phyloP scores from a whole-genome alignment of 64 coral and sea anemone genomes.

The Pachyseris speciosa region DNA sequence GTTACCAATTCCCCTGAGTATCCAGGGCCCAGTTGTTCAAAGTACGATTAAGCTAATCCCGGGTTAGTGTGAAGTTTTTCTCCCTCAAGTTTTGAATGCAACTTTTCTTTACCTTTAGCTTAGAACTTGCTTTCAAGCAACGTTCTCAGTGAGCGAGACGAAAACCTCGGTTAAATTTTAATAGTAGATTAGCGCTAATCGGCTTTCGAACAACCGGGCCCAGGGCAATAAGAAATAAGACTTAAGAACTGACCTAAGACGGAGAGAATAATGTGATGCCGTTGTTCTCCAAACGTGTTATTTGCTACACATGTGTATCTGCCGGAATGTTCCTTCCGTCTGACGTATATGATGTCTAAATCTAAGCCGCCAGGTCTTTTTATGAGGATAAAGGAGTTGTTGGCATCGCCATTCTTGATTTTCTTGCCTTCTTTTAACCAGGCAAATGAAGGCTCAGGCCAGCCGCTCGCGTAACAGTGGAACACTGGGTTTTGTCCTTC shows the following conservation, averaged over 20 bases:
- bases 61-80: too few species aligned
- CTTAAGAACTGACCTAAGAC: neutral
- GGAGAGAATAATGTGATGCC: neutral
- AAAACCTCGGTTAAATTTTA: too few species aligned
- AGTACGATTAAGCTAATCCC: too few species aligned
- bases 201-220: neutral
- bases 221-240: too few species aligned
- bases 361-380: neutral
- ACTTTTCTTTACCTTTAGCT: too few species aligned
- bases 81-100: too few species aligned
- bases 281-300: neutral
- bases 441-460: slow-evolving; percentile 7
- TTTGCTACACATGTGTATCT: slow-evolving; percentile 5
- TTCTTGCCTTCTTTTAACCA: neutral
- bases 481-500: neutral
- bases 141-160: too few species aligned
- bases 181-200: too few species aligned
- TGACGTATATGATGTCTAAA: neutral
- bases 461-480: slow-evolving; percentile 29
- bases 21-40: too few species aligned
- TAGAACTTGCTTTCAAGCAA: too few species aligned
- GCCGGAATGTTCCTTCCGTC: neutral
- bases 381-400: neutral
- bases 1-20: too few species aligned
- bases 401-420: neutral